Evolutionary conservation across 2,888 invertebrate species (phyloP), one percentile per base, ranked within the genome.

Genomic region (Polymixis lichenea): DNA sequence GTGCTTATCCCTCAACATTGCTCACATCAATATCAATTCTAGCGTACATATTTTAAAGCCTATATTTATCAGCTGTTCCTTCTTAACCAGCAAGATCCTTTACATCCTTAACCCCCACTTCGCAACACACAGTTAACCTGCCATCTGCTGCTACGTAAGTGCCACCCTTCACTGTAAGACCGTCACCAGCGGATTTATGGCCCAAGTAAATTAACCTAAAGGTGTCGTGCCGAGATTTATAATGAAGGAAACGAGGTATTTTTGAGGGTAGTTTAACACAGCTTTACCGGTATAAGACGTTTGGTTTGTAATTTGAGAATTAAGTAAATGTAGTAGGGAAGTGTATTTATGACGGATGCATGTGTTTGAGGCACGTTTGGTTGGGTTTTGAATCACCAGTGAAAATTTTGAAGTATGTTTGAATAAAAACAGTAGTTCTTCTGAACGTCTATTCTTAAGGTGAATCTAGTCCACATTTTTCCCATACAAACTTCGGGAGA

Each of bases 221-320:
- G 92, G 91, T 92, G 94, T 93, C 94, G 90, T 90, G 88, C 84
- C 77, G 90, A 93, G 95, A 95, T 96, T 95, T 95, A 96, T 95
- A 92, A 92, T 91, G 90, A 91, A 90, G 94, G 93, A 93, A 95
- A 94, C 90, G 92, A 92, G 93, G 90, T 91, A 94, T 94, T 94
- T 95, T 95, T 95, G 91, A 92, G 90, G 89, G 88, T 88, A 88
- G 87, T 92, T 92, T 89, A 91, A 92, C 89, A 89, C 86, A 83
- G 89, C 86, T 87, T 89, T 87, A 85, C 86, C 77, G 84, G 83
- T 60, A 32, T 51, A 55, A 72, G 69, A 75, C 58, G 55, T 84
- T 83, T 72, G 72, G 64, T 81, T 81, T 74, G 82, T 66, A 74
- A 77, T 69, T 64, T 74, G 68, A 77, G 56, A 53, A 69, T 74